These are phyloP conservation scores for Drosophila incognita DNA, from an alignment of 2,888 invertebrate genomes.

Conservation along the genomic window DNA sequence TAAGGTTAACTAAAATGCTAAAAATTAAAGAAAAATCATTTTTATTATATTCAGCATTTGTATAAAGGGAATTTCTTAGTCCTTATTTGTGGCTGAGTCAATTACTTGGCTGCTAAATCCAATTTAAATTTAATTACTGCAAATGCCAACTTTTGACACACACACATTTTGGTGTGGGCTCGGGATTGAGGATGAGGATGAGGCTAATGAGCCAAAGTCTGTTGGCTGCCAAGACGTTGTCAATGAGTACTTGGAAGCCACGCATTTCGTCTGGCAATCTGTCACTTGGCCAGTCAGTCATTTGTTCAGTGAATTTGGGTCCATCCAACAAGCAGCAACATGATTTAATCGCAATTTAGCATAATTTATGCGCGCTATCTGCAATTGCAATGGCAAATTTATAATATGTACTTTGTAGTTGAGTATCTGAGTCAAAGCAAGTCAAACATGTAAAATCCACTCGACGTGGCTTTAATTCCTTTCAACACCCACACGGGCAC, in stretches of 20 bases:
- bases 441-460: conserved; percentile 19
- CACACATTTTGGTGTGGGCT: conserved; percentile 15
- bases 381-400: neutral
- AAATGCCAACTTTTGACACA: conserved; percentile 70
- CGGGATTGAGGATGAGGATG: neutral
- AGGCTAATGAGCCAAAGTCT: conserved; percentile 53
- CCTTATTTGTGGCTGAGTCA: conserved; percentile 4
- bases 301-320: conserved; percentile 21
- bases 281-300: conserved; percentile 24
- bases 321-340: conserved; percentile 14
- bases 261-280: conserved; percentile 31
- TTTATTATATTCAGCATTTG: neutral
- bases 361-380: conserved; percentile 52
- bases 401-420: neutral
- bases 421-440: conserved; percentile 1
- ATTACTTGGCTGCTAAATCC: conserved; percentile 54
- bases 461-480: conserved; percentile 1
- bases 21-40: neutral
- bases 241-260: conserved; percentile 28
- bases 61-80: neutral
- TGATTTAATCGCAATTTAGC: conserved; percentile 50
- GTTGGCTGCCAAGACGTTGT: conserved; percentile 44
- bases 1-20: neutral
- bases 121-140: conserved; percentile 77
- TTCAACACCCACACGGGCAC: neutral